These are phyloP conservation scores for Acanthosepion lycidas DNA, from an alignment of 2,888 invertebrate genomes.

Conservation along the genomic window DNA sequence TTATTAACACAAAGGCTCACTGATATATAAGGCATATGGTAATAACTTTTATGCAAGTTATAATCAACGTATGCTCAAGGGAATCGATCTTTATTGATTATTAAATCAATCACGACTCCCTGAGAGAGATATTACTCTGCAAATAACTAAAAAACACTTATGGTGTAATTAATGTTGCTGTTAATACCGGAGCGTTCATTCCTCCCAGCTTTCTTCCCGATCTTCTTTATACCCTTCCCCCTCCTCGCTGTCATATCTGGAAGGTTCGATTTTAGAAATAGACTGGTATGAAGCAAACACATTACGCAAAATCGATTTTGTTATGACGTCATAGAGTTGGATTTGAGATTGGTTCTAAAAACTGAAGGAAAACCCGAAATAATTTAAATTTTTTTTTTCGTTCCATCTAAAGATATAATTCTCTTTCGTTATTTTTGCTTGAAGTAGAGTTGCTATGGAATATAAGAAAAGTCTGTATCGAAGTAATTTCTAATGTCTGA, in stretches of 20 bases:
- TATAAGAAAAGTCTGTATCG: too few species aligned
- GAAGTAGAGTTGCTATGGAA: too few species aligned
- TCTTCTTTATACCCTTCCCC: fast-evolving
- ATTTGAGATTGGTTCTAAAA: too few species aligned
- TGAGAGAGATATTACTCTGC: not conserved
- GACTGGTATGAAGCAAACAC: not conserved
- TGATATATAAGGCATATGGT: too few species aligned
- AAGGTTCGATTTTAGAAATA: constrained; percentile 15
- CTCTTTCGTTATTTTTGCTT: too few species aligned
- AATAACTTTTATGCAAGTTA: too few species aligned
- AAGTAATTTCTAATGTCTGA: too few species aligned
- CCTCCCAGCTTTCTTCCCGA: not conserved
- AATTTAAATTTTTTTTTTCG: too few species aligned
- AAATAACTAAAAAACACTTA: not conserved
- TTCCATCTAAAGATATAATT: too few species aligned
- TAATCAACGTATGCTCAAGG: too few species aligned
- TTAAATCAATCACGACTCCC: not conserved
- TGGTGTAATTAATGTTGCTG: not conserved
- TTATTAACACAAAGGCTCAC: too few species aligned
- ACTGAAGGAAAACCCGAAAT: too few species aligned
- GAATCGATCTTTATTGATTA: not conserved
- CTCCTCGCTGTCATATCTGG: not conserved
- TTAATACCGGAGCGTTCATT: not conserved
- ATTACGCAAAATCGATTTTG: not conserved
- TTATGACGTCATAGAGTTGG: not conserved